Base-by-base conservation (phyloP, 2,113 vertebrate genomes). In the Urocynchramus pylzowi region DNA sequence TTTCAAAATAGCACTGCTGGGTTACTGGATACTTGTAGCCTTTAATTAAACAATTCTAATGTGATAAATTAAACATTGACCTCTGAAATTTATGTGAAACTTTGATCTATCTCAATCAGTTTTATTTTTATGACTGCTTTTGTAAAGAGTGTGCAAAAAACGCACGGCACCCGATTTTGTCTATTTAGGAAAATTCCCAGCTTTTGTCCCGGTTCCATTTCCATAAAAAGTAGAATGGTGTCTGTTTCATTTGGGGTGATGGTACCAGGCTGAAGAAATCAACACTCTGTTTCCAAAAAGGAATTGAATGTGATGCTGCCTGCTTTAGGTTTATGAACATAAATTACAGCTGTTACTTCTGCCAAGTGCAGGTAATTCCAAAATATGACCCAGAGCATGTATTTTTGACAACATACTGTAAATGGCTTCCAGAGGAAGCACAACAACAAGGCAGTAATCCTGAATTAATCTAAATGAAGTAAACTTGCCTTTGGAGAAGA, bases 401-500 rank as follows among this genome's bases (percentile, higher is more conserved):
- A 16, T 77, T 92, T 90, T 49, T 87, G 92, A 82, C 84, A 64
- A 21, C 33, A 56, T 6, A 1, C 22, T 84, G 84, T 53, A 84
- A 86, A 80, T 87, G 77, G 67, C 81, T 85, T 94, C 35, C 41
- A 63, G 89, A 82, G 64, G 80, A 80, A 82, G 60, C 75, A 27
- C 49, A 88, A 10, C 49, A 92, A 70, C 27, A 10, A 92, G 64
- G 28, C 76, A 81, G 13, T 57, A 95, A 94, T 92, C 65, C 91
- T 89, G 84, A 94, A 96, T 96, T 89, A 93, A 92, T 84, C 73
- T 74, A 74, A 74, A 75, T 60, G 85, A 90, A 76, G 57, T 56
- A 20, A 59, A 16, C 47, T 91, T 0, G 2, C 65, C 53, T 80
- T 93, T 47, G 28, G 92, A 96, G 90, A 57, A 57, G 59, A 84